phyloP scores from a whole-genome alignment of 2,888 invertebrate genomes.

The Falcaria lacertinaria region DNA sequence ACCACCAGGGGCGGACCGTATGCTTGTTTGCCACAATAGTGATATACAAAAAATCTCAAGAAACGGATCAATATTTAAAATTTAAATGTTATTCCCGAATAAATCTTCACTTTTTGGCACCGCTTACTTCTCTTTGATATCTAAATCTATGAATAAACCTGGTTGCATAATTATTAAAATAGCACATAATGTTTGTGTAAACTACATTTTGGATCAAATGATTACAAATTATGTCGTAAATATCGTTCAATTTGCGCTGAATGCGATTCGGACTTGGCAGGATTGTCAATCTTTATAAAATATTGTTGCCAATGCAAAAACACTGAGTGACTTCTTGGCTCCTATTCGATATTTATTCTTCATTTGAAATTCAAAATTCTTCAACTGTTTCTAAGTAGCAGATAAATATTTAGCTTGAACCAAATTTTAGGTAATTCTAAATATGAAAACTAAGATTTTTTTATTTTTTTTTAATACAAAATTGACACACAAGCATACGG shows the following conservation, averaged over 20 bases:
- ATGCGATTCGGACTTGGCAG: neutral
- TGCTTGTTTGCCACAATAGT: too few species aligned
- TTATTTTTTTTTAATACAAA: too few species aligned
- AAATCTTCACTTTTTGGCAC: neutral
- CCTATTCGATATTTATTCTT: neutral
- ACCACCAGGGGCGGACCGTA: too few species aligned
- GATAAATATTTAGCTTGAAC: neutral
- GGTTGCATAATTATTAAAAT: neutral
- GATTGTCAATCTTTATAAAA: neutral
- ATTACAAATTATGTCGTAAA: neutral
- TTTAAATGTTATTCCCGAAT: neutral
- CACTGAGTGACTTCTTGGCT: neutral
- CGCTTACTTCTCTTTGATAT: neutral
- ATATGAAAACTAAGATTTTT: too few species aligned
- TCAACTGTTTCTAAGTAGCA: neutral
- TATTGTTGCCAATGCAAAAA: neutral
- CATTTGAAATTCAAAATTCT: neutral
- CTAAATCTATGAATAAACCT: neutral
- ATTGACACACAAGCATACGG: too few species aligned
- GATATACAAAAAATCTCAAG: too few species aligned
- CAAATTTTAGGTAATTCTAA: too few species aligned
- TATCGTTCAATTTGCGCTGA: neutral
- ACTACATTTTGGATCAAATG: neutral
- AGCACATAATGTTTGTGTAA: neutral
- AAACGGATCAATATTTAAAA: neutral